Evolutionary conservation across 2,888 invertebrate genomes (phyloP).

Genomic region (Melikaiella ostensackeni): DNA sequence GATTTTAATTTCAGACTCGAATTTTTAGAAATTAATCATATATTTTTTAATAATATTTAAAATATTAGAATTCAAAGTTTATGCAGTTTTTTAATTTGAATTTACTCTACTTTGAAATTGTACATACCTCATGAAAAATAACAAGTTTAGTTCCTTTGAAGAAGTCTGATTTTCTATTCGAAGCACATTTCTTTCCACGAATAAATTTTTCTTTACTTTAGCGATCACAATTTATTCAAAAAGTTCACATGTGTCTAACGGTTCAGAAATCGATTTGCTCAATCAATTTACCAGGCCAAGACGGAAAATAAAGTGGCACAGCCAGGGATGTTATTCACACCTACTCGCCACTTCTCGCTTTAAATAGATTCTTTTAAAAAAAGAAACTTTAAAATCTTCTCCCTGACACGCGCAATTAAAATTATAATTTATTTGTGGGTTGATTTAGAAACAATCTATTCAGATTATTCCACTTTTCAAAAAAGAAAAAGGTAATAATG

Average conservation of each 20-base stretch:
- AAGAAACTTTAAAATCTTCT: background rate
- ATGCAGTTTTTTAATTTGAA: no score
- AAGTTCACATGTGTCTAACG: background rate
- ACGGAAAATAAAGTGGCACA: background rate
- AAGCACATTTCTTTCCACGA: background rate
- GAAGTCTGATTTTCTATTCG: background rate
- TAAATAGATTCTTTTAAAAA: conserved; percentile 13
- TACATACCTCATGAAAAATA: background rate
- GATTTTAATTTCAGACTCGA: background rate
- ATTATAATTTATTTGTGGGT: no score
- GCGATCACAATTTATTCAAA: background rate
- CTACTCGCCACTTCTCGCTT: conserved; percentile 13
- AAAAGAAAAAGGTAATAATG: no score
- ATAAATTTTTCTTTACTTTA: background rate
- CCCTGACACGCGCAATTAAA: no score
- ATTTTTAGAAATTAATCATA: background rate
- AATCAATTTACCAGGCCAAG: conserved; percentile 7
- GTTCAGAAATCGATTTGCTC: conserved; percentile 16
- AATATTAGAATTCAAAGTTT: background rate
- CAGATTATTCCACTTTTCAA: no score
- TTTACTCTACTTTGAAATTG: background rate
- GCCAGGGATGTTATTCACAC: conserved; percentile 4
- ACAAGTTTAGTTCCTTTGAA: background rate
- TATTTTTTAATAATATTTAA: background rate
- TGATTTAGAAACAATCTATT: no score